Percentiles rank a stretch among this genome's conserved stretches.
These are phyloP conservation scores for Menidia beryllina DNA, from an alignment of 2,113 vertebrate genomes.

Conservation along the genomic window DNA sequence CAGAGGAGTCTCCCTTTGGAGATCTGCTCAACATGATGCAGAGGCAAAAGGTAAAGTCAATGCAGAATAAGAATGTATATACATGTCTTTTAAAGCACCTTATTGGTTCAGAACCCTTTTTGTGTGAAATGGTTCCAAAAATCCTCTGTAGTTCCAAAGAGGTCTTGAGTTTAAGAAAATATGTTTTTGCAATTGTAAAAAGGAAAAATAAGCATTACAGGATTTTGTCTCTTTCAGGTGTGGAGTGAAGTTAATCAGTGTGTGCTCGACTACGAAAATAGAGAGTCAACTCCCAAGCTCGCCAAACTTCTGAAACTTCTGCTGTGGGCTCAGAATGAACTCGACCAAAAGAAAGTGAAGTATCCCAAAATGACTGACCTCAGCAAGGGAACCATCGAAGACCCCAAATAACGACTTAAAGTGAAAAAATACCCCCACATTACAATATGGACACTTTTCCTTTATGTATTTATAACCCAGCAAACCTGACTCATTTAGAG, in stretches of 20 bases:
- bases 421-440: conserved; percentile 50
- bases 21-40: conserved; percentile 99
- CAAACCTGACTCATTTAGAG: conserved; percentile 71
- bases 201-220: background rate
- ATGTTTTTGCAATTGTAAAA: no score
- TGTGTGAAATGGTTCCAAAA: background rate
- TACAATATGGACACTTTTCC: conserved; percentile 74
- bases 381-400: conserved; percentile 97
- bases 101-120: background rate
- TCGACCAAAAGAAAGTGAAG: conserved; percentile 99
- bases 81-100: background rate
- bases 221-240: conserved; percentile 84
- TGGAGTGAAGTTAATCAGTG: conserved; percentile 99
- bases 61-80: background rate
- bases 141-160: no score
- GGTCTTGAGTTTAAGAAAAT: no score
- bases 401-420: conserved; percentile 89
- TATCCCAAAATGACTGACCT: conserved; percentile 99
- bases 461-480: conserved; percentile 82
- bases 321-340: conserved; percentile 99
- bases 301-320: conserved; percentile 97
- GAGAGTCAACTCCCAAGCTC: conserved; percentile 96
- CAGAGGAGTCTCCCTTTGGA: conserved; percentile 96
- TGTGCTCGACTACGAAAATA: conserved; percentile 93
- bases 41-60: conserved; percentile 90